Conservation (phyloP, 1,140 invertebrate genomes). For the Halictus rubicundus region DNA sequence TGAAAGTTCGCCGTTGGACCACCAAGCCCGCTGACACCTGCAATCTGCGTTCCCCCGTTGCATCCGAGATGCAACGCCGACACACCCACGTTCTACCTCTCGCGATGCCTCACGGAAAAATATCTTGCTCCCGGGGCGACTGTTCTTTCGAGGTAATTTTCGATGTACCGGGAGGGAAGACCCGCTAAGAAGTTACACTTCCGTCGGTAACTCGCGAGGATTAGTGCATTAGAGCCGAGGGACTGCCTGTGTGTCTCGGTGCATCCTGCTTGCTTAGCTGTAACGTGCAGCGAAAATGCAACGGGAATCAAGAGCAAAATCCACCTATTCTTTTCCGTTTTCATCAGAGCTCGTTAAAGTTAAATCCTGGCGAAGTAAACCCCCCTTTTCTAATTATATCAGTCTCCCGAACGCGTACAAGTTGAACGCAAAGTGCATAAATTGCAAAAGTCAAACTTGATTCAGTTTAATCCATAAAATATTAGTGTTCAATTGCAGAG, state of each 20-base stretch:
- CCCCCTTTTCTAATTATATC: no score
- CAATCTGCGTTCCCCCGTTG: conserved; percentile 61
- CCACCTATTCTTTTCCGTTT: no score
- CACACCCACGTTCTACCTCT: conserved; percentile 36
- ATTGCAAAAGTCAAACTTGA: no score
- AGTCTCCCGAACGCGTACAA: no score
- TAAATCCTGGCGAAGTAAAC: no score
- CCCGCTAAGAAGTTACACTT: neutral
- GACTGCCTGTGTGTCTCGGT: neutral
- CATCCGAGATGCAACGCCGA: conserved; percentile 55
- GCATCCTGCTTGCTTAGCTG: no score
- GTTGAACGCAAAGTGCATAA: no score
- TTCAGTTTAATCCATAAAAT: no score
- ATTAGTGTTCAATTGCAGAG: no score
- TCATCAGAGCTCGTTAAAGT: no score
- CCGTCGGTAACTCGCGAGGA: neutral
- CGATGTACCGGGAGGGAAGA: neutral
- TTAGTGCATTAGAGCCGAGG: neutral
- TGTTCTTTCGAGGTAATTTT: neutral
- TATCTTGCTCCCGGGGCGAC: neutral
- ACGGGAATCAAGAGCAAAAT: no score
- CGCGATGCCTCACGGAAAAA: conserved; percentile 23
- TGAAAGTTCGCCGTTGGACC: conserved; percentile 60
- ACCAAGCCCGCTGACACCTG: conserved; percentile 60
- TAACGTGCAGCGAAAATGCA: no score